These are phyloP conservation scores for Scolopax rusticola DNA, from an alignment of 2,797 vertebrate species.

Conservation along the genomic window DNA sequence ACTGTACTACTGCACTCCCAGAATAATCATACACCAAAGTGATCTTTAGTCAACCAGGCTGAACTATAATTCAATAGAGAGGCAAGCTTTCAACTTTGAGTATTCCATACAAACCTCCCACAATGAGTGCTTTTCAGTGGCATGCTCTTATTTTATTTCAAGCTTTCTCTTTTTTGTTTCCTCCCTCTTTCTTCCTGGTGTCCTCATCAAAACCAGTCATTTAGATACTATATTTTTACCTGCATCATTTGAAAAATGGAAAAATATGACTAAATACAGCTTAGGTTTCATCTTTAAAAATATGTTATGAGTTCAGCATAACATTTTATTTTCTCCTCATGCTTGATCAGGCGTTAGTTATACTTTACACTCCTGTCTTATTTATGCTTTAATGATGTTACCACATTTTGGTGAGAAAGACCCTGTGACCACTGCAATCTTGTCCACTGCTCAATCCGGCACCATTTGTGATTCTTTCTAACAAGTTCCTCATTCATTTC, in stretches of 20 bases:
- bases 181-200: not conserved
- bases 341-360: not conserved
- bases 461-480: not conserved
- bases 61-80: not conserved
- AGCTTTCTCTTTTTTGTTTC: not conserved
- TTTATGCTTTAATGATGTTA: not conserved
- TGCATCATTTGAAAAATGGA: not conserved
- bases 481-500: fast-evolving
- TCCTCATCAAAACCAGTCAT: not conserved
- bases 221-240: not conserved
- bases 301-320: not conserved
- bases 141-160: not conserved
- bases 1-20: not conserved
- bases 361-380: not conserved
- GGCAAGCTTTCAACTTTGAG: not conserved
- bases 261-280: not conserved
- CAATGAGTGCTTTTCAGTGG: not conserved
- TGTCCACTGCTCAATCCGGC: not conserved
- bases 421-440: not conserved
- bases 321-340: not conserved
- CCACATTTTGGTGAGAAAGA: not conserved
- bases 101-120: not conserved
- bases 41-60: not conserved
- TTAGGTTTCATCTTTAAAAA: not conserved
- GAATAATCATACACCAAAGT: not conserved